Base-by-base conservation (phyloP, 2,797 vertebrate species). In the Melanotaenia boesemani region DNA sequence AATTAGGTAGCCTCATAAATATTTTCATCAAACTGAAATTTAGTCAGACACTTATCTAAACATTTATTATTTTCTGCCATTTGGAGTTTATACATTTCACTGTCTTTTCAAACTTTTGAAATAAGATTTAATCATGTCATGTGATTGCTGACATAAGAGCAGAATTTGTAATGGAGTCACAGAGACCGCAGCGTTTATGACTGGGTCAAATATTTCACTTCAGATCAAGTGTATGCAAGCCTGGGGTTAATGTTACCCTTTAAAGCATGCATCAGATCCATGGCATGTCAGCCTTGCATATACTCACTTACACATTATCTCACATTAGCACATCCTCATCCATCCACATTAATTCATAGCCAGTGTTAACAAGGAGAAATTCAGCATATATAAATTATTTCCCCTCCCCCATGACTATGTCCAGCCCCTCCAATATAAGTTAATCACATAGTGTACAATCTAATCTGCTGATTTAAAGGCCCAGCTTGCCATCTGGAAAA, bases 381-480 rank as follows among this genome's bases (percentile, higher is more conserved):
- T 34, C 44, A 60, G 6, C 24, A 56, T 57, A 69, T 60, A 59
- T 50, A 68, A 58, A 65, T 37, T 54, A 2, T 44, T 57, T 15
- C 73, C 71, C 80, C 72, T 63, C 67, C 60, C 76, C 63, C n/a
- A 70, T 24, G 30, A 61, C 63, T 28, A 74, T 34, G 32, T 58
- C 67, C 39, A 69, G 10, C 24, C 9, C 16, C 54, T 57, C 62
- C 22, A 46, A 80, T 75, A 77, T 72, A 67, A 72, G 4, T 86
- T 80, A 85, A 90, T 84, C 80, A 86, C 74, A 72, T 39, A 30
- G 62, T 76, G 52, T 84, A 73, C 30, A 48, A 81, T 86, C 78
- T 89, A 92, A 91, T 90, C 86, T 87, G 72, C 70, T 76, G 88
- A 85, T 84, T 83, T 86, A 81, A 86, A 88, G 78, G 67, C 72